Conservation (phyloP, 1,140 invertebrate species). For the Meteorus sp. region DNA sequence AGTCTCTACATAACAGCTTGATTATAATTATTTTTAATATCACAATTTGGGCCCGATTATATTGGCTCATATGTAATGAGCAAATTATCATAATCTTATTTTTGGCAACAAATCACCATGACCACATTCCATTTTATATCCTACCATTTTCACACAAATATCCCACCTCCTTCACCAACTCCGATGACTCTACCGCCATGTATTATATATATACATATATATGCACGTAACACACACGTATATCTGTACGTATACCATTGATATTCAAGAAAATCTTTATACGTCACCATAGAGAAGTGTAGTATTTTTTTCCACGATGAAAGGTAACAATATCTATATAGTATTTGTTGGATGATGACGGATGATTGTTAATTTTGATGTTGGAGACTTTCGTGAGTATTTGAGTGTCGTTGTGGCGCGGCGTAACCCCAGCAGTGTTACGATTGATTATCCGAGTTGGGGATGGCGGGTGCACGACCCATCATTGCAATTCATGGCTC, state of each 20-base stretch:
- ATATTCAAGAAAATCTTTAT: too few relatives aligned
- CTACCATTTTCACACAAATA: conserved; percentile 9
- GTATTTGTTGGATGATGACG: too few relatives aligned
- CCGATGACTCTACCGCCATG: conserved; percentile 31
- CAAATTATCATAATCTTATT: neutral
- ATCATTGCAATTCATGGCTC: conserved; percentile 38
- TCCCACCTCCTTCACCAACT: conserved; percentile 35
- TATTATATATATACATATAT: conserved; percentile 27
- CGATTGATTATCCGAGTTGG: conserved; percentile 58
- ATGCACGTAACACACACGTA: neutral
- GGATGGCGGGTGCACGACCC: conserved; percentile 33
- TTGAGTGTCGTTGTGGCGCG: conserved; percentile 37
- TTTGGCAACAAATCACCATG: conserved; percentile 7
- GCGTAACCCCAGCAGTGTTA: conserved; percentile 54
- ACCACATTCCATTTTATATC: conserved; percentile 23
- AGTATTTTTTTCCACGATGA: too few relatives aligned
- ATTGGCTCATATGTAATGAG: neutral
- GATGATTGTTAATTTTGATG: neutral
- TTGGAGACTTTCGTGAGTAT: conserved; percentile 26
- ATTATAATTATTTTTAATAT: conserved; percentile 7
- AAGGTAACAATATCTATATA: too few relatives aligned
- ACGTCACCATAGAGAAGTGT: too few relatives aligned
- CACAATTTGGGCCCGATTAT: neutral
- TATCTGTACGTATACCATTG: too few relatives aligned
- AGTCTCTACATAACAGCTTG: too few relatives aligned